These are phyloP conservation scores for Crematogaster levior DNA, from an alignment of 2,888 invertebrate genomes.

Conservation along the genomic window DNA sequence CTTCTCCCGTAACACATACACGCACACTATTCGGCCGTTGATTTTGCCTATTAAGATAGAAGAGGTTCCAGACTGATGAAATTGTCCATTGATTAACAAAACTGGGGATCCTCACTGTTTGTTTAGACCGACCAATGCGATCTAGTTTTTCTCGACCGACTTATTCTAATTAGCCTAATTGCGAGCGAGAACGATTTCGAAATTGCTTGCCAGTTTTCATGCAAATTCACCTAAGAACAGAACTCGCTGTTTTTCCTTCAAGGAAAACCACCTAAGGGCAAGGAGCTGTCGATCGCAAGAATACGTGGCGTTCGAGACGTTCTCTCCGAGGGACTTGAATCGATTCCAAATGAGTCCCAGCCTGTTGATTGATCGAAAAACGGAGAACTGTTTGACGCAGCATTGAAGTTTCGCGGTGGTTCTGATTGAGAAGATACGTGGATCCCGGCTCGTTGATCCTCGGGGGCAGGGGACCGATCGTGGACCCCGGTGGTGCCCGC, in stretches of 20 bases:
- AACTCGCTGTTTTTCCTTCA: constrained; percentile 12
- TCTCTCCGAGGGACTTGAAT: constrained; percentile 20
- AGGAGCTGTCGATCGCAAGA: background rate
- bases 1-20: background rate
- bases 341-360: background rate
- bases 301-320: background rate
- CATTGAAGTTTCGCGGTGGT: background rate
- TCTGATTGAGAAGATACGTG: background rate
- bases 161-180: constrained; percentile 27
- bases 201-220: background rate
- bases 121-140: background rate
- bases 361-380: constrained; percentile 5
- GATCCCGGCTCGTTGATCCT: constrained; percentile 57
- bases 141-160: background rate
- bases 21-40: background rate
- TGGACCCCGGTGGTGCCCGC: constrained; percentile 68
- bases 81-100: constrained; percentile 23
- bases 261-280: background rate
- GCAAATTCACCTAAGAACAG: background rate
- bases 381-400: background rate
- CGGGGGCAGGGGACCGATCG: constrained; percentile 62
- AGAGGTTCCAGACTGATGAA: constrained; percentile 11
- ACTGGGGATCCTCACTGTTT: background rate
- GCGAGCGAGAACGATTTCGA: background rate
- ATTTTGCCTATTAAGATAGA: constrained; percentile 15